These are phyloP conservation scores for Aratinga solstitialis DNA, from an alignment of 2,797 vertebrate species.

Conservation along the genomic window DNA sequence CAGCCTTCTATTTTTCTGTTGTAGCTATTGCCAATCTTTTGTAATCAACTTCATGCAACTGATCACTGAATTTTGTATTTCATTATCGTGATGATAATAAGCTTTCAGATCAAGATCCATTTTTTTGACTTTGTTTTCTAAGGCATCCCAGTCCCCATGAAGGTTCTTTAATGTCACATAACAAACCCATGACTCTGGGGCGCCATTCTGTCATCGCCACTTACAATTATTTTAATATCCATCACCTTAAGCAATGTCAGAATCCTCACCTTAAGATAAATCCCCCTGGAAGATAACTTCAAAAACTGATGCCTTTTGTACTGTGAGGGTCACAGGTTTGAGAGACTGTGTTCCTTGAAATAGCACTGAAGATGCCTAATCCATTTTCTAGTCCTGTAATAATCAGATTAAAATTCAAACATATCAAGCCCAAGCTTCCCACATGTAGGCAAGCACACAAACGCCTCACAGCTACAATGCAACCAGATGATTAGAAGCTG, in stretches of 20 bases:
- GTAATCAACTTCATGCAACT: neutral
- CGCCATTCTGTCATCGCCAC: neutral
- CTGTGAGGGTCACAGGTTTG: neutral
- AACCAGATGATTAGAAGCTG: conserved; percentile 9
- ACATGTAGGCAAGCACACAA: neutral
- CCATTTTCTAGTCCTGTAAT: neutral
- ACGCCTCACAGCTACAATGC: neutral
- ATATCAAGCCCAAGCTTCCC: neutral
- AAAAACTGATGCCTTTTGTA: neutral
- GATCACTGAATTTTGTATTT: neutral
- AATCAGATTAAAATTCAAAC: conserved; percentile 54
- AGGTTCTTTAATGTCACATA: neutral
- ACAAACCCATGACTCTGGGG: neutral
- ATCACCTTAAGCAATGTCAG: neutral
- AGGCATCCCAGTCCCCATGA: neutral
- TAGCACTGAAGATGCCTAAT: neutral
- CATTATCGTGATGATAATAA: neutral
- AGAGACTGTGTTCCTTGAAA: neutral
- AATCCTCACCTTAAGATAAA: neutral
- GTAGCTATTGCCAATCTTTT: neutral
- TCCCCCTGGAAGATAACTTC: neutral
- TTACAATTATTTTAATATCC: neutral
- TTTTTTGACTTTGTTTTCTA: neutral
- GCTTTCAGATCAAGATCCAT: neutral
- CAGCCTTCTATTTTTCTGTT: neutral